Base-by-base conservation (phyloP, 1,140 invertebrate species). In the Solenopsis fugax region DNA sequence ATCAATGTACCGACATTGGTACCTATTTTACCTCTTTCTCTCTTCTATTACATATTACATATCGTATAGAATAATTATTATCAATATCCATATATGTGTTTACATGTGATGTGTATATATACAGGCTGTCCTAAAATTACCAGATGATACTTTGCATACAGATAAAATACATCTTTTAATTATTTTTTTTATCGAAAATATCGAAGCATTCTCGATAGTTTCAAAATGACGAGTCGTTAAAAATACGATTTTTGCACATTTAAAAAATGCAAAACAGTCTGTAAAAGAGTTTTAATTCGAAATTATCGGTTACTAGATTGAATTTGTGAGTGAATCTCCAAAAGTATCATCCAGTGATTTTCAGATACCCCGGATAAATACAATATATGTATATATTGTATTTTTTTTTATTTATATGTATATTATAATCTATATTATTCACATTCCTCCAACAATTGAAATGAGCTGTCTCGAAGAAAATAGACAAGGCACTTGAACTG, bases 401-500 rank as follows among this genome's bases (percentile, higher is more conserved):
- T 72, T 82, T 88, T 82, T 88, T 77, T 69, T 80, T 89, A 85
- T 89, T 76, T 65, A 86, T 89, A 91, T 90, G 71, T 87, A 91
- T 91, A 54, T 48, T 48, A 12, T 12, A 87, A 89, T 92, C 92
- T 94, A 93, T 94, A 93, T 90, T 94, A 95, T 95, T 94, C 94
- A 94, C 93, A 95, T 94, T 94, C 94, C 93, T 94, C 93, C 93
- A 95, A 94, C 94, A 95, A 94, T 94, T 94, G 92, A 95, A 94
- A 95, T 95, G 93, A 95, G 94, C 94, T 94, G 92, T 94, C 93
- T 92, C 82, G 93, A 94, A 95, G 94, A 94, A 95, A 94, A 94
- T 95, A 94, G 94, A 95, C 94, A 94, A 94, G 94, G 94, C 94
- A 95, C 94, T 95, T 95, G 93, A 94, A 95, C 93, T 93, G 91